These are phyloP conservation scores for Micropoecilia bifurca DNA, from an alignment of 2,797 vertebrate genomes.

Conservation along the genomic window DNA sequence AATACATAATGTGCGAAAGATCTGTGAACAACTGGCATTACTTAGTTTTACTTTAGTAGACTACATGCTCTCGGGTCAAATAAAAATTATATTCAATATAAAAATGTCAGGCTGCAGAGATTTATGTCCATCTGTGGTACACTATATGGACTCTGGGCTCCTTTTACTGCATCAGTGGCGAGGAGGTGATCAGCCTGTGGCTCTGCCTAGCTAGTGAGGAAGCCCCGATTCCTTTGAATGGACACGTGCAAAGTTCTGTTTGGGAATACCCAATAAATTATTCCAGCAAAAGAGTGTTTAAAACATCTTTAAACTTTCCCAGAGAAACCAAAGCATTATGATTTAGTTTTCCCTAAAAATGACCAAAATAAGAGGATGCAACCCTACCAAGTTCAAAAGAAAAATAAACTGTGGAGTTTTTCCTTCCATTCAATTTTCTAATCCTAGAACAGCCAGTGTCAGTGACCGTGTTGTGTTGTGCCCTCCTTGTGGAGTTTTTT, in stretches of 20 bases:
- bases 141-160: too few species aligned
- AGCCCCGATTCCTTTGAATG: too few species aligned
- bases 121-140: too few species aligned
- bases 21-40: not conserved
- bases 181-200: too few species aligned
- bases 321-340: not conserved
- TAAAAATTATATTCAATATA: not conserved
- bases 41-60: not conserved
- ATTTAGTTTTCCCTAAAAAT: not conserved
- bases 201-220: too few species aligned
- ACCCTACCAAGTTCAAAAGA: not conserved
- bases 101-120: not conserved
- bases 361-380: not conserved
- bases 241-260: not conserved
- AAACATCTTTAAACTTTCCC: not conserved
- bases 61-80: not conserved
- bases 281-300: not conserved
- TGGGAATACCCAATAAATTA: not conserved
- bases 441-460: not conserved
- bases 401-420: not conserved
- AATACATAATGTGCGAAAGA: not conserved
- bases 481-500: not conserved
- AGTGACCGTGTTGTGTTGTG: too few species aligned
- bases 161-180: too few species aligned
- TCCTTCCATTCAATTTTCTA: not conserved